Conservation (phyloP, 1,140 invertebrate species). For the Sycobia sp. region DNA sequence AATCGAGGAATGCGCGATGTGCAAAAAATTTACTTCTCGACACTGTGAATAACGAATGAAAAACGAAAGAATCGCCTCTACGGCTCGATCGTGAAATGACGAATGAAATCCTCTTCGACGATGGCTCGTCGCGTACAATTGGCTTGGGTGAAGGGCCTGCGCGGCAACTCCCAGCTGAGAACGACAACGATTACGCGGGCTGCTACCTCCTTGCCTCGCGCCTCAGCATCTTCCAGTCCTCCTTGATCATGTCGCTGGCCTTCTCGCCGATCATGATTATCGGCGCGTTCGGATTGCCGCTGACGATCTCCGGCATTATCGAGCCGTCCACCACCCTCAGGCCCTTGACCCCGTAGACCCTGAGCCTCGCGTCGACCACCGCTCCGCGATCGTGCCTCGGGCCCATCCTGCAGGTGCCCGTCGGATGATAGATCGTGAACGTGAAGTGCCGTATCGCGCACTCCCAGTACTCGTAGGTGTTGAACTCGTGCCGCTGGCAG, state of each 20-base stretch:
- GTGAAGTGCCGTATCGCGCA: conserved; percentile 82
- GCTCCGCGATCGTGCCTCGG: conserved; percentile 73
- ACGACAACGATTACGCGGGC: too few species aligned
- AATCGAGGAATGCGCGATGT: too few species aligned
- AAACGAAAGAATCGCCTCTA: too few species aligned
- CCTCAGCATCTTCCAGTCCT: conserved; percentile 67
- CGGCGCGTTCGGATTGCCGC: conserved; percentile 80
- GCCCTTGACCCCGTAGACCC: conserved; percentile 75
- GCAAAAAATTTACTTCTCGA: too few species aligned
- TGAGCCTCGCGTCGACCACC: conserved; percentile 80
- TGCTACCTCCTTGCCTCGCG: conserved; percentile 39
- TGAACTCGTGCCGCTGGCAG: conserved; percentile 74
- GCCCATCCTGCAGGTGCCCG: conserved; percentile 88
- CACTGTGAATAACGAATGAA: too few species aligned
- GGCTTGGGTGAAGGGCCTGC: too few species aligned
- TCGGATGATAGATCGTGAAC: conserved; percentile 85
- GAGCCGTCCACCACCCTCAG: conserved; percentile 78
- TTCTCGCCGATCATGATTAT: conserved; percentile 82
- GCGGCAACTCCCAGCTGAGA: too few species aligned
- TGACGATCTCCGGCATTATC: conserved; percentile 81
- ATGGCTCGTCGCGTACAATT: too few species aligned
- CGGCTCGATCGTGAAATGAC: too few species aligned
- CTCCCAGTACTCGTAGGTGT: conserved; percentile 84
- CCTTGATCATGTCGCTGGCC: conserved; percentile 79
- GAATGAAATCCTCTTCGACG: too few species aligned